Evolutionary conservation across 1,140 invertebrate species (phyloP).

Genomic region (Drosophila gunungcola): DNA sequence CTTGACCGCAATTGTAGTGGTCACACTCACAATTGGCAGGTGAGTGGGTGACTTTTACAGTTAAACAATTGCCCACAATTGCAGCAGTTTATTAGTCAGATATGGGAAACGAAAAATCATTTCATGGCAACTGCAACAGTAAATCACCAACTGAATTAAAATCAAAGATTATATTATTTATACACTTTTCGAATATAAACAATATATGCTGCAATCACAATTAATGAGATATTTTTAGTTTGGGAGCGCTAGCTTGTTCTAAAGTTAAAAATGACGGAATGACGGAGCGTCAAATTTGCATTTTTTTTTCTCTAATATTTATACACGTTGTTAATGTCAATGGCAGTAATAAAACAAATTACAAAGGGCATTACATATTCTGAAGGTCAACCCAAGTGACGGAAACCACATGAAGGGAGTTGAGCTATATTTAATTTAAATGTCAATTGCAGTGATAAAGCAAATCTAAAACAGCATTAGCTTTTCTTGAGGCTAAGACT

Average conservation of each 20-base stretch:
- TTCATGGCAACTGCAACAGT: constrained; percentile 28
- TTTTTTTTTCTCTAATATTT: not conserved
- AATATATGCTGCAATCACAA: not conserved
- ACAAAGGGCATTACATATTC: not conserved
- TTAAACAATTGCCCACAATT: constrained; percentile 22
- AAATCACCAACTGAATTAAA: constrained; percentile 30
- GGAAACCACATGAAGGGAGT: not conserved
- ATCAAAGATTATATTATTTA: constrained; percentile 20
- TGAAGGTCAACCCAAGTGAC: too few species aligned
- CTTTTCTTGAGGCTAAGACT: too few species aligned
- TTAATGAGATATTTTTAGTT: too few species aligned
- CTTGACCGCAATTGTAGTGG: not conserved
- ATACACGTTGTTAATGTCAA: constrained; percentile 2
- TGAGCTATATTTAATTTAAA: not conserved
- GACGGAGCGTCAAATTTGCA: not conserved
- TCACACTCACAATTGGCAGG: not conserved
- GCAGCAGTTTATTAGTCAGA: constrained; percentile 28
- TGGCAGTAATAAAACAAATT: constrained; percentile 2
- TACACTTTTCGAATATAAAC: not conserved
- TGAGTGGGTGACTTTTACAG: constrained; percentile 10
- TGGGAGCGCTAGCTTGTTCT: not conserved
- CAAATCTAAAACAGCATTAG: too few species aligned
- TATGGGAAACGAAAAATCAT: constrained; percentile 10
- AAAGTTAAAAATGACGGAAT: not conserved
- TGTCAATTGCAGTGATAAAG: not conserved